phyloP scores from a whole-genome alignment of 1,140 invertebrate species.

The Tetramorium parvispinum region DNA sequence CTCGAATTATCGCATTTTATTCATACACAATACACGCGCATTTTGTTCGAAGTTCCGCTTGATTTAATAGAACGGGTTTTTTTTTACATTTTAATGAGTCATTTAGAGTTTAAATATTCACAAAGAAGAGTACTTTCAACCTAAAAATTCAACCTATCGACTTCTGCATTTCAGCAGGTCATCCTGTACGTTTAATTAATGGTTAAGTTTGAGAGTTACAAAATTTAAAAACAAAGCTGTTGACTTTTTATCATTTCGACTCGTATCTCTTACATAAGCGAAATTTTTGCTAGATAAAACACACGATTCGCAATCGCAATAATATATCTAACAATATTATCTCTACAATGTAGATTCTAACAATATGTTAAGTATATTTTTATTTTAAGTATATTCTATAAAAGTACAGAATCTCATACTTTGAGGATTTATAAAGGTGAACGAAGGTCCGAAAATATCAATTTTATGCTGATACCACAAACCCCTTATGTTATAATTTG shows the following conservation, averaged over 20 bases:
- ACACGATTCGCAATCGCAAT: background rate
- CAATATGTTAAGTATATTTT: too few relatives aligned
- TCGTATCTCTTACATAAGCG: background rate
- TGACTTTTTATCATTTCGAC: background rate
- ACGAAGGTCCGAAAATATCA: background rate
- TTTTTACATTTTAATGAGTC: background rate
- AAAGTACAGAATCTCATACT: too few relatives aligned
- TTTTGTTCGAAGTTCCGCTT: background rate
- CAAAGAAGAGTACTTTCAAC: background rate
- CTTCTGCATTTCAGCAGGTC: background rate
- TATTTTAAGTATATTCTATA: too few relatives aligned
- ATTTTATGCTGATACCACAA: background rate
- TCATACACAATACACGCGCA: background rate
- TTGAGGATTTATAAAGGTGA: too few relatives aligned
- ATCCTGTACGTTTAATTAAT: background rate
- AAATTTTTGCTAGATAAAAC: background rate
- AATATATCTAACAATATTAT: too few relatives aligned
- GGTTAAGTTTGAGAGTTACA: background rate
- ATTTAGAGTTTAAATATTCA: constrained; percentile 19
- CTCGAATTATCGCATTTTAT: background rate
- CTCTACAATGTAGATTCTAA: too few relatives aligned
- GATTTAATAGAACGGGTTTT: background rate
- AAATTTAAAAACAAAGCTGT: constrained; percentile 23
- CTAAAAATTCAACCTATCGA: background rate
- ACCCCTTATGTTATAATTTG: background rate